phyloP scores from a whole-genome alignment of 1,140 invertebrate species.

The Ceratoteleas bidentatus region DNA sequence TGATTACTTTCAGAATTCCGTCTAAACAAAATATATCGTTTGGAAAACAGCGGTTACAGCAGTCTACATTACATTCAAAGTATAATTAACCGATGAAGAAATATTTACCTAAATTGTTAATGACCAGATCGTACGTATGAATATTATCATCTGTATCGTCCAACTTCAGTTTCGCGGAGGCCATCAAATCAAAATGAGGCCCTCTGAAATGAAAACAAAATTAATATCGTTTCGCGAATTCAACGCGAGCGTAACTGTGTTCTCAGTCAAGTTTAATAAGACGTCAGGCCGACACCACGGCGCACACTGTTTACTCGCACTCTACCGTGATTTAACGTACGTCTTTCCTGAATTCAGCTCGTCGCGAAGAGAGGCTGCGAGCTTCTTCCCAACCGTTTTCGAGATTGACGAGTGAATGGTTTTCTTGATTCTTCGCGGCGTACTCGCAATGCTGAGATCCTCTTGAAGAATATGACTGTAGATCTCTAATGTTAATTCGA shows the following conservation, averaged over 20 bases:
- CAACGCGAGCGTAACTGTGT: no score
- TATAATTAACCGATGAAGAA: no score
- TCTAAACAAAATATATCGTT: no score
- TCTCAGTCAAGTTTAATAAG: no score
- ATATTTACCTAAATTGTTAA: conserved; percentile 80
- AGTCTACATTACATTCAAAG: no score
- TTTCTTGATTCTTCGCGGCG: conserved; percentile 85
- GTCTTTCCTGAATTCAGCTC: conserved; percentile 81
- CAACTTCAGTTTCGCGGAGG: conserved; percentile 84
- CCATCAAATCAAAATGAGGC: conserved; percentile 87
- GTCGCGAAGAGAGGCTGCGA: conserved; percentile 82
- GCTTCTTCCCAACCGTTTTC: conserved; percentile 85
- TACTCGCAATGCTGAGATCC: conserved; percentile 86
- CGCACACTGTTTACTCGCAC: no score
- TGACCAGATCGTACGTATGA: conserved; percentile 81
- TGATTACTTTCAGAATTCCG: no score
- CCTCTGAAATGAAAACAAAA: conserved; percentile 79
- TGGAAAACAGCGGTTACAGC: no score
- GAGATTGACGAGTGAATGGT: conserved; percentile 87
- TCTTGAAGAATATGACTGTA: conserved; percentile 87
- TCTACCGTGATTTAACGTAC: no score
- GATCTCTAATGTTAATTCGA: conserved; percentile 85
- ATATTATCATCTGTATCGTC: conserved; percentile 84
- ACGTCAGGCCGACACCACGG: no score
- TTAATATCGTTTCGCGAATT: no score